phyloP scores from a whole-genome alignment of 2,888 invertebrate species.

The Labia minor region DNA sequence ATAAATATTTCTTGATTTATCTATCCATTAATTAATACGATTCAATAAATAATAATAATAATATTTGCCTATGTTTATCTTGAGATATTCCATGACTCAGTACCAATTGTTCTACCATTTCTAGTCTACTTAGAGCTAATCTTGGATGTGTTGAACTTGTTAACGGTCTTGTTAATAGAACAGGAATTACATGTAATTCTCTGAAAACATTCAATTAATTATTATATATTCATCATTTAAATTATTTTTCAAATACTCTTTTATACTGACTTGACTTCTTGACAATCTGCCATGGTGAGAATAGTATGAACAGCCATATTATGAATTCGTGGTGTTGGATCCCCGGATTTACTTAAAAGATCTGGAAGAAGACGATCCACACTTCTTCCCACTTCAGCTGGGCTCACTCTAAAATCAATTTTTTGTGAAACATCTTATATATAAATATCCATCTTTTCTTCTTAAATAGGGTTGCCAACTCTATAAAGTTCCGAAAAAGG shows the following conservation, averaged over 20 bases:
- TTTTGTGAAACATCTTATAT: conserved; percentile 23
- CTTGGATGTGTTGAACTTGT: conserved; percentile 78
- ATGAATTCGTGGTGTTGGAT: conserved; percentile 75
- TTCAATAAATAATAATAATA: conserved; percentile 9
- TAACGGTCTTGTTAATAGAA: conserved; percentile 70
- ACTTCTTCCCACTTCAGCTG: conserved; percentile 69
- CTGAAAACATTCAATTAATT: conserved; percentile 37
- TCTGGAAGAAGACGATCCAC: conserved; percentile 76
- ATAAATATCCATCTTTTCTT: conserved; percentile 14
- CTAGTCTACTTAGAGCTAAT: conserved; percentile 70
- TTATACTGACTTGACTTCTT: conserved; percentile 52
- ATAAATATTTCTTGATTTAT: too few species aligned
- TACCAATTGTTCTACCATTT: conserved; percentile 79
- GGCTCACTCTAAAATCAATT: conserved; percentile 60
- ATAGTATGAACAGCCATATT: conserved; percentile 81
- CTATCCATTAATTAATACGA: too few species aligned
- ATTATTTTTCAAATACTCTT: too few species aligned
- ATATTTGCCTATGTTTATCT: conserved; percentile 71
- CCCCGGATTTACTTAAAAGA: conserved; percentile 72
- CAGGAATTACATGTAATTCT: conserved; percentile 70
- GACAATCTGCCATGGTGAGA: conserved; percentile 71
- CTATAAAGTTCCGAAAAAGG: too few species aligned
- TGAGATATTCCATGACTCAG: conserved; percentile 75
- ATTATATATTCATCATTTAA: not conserved
- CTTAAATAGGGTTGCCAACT: too few species aligned